Base-by-base conservation (phyloP, 2,113 vertebrate genomes). In the Pollimyrus isidori region DNA sequence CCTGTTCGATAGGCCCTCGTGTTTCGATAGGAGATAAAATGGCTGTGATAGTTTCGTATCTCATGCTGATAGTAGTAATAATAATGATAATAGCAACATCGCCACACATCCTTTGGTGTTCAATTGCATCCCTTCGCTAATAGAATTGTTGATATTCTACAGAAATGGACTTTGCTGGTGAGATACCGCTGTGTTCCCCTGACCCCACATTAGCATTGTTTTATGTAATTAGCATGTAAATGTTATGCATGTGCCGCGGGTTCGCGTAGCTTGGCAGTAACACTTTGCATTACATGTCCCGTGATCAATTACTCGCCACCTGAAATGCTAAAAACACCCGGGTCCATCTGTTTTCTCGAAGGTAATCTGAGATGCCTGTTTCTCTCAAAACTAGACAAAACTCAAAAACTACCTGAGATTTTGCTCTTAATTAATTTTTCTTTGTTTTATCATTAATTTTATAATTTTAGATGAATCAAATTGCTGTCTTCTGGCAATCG, bases 201-300 rank as follows among this genome's bases (percentile, higher is more conserved):
- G 35, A 80, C 73, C 62, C 88, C 73, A 50, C 80, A 91, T 93
- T 91, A 92, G 90, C 88, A 89, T 90, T 89, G n/a, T 49, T 90
- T 90, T 90, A 90, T 92, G 92, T 90, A 84, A 91, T 92, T 91
- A 88, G 91, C 87, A 90, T 91, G 89, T 88, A 92, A 91, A 92
- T 91, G 52, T 50, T 21, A 53, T 89, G 52, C 85, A 30, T 52
- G 88, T 88, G 86, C 88, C 88, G 87, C 73, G 46, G 80, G 86
- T 90, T 85, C 21, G 85, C 88, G n/a, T 58, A 15, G 42, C 83
- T 87, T 69, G 89, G 50, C 85, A 87, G 69, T 9, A 69, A 82
- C 80, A 42, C 42, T 10, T 56, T 45, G 86, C 82, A 50, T 80
- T 89, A 58, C 82, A 88, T 88, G 65, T 88, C 90, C 86, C 46